A percentile compares a stretch with the other conserved stretches of the same genome.
phyloP scores from a whole-genome alignment of 2,797 vertebrate species.

The Propithecus deckenii region DNA sequence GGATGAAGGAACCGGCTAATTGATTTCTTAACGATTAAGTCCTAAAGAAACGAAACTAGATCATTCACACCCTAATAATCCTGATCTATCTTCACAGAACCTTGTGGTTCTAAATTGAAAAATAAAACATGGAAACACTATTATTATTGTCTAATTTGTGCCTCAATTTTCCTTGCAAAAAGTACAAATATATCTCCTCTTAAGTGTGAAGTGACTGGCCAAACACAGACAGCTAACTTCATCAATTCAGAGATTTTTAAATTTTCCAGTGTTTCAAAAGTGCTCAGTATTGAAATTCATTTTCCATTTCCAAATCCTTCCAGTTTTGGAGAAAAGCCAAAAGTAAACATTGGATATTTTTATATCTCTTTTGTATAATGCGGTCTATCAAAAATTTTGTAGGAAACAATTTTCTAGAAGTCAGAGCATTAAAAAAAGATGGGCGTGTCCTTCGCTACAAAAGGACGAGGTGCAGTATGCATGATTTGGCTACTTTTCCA shows the following conservation, averaged over 20 bases:
- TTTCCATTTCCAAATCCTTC: constrained; percentile 7
- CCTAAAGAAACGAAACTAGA: neutral
- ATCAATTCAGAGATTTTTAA: neutral
- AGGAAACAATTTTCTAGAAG: neutral
- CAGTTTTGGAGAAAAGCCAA: neutral
- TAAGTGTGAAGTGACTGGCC: neutral
- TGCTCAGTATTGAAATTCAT: neutral
- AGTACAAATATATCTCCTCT: neutral
- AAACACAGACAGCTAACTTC: neutral
- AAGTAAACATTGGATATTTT: neutral
- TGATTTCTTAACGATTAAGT: constrained; percentile 14
- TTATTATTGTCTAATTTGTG: neutral
- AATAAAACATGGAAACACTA: neutral
- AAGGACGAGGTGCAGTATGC: neutral
- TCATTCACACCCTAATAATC: neutral
- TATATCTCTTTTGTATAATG: neutral
- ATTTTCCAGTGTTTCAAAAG: neutral
- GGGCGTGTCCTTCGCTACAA: neutral
- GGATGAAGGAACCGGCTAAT: neutral
- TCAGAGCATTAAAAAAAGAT: neutral
- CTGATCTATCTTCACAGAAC: neutral
- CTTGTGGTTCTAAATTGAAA: neutral
- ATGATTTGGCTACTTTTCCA: neutral
- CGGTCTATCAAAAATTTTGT: neutral
- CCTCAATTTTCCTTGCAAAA: neutral